These are phyloP conservation scores for Aproaerema taeniolella DNA, from an alignment of 2,888 invertebrate genomes.

Conservation along the genomic window DNA sequence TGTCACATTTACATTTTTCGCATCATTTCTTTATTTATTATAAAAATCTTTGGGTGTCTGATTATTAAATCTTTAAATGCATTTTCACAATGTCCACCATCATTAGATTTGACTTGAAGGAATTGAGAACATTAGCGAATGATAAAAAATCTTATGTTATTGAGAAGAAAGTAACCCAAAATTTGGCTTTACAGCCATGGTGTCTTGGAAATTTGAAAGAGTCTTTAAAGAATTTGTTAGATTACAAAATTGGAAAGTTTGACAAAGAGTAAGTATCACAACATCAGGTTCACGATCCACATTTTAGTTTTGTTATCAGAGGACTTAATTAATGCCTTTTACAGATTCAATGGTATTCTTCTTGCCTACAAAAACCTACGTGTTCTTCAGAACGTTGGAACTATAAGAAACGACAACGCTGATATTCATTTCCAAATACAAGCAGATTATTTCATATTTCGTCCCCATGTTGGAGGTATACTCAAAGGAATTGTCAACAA, in stretches of 20 bases:
- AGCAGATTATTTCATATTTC: slow-evolving; percentile 82
- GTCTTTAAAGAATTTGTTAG: slow-evolving; percentile 77
- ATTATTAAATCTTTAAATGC: slow-evolving; percentile 11
- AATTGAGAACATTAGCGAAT: slow-evolving; percentile 70
- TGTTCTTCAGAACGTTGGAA: slow-evolving; percentile 75
- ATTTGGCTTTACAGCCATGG: slow-evolving; percentile 79
- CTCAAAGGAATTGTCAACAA: slow-evolving; percentile 82
- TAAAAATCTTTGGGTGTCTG: neutral
- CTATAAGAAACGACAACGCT: slow-evolving; percentile 78
- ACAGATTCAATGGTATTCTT: slow-evolving; percentile 81
- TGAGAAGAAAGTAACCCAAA: slow-evolving; percentile 73
- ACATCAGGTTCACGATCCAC: neutral
- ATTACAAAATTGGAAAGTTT: slow-evolving; percentile 78
- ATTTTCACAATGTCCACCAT: slow-evolving; percentile 55
- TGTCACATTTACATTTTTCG: slow-evolving; percentile 4
- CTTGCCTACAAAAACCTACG: slow-evolving; percentile 82
- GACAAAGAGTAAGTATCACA: slow-evolving; percentile 75
- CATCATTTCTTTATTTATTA: neutral
- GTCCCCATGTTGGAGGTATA: slow-evolving; percentile 77
- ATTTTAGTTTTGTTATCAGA: neutral
- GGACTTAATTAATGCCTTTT: slow-evolving; percentile 28
- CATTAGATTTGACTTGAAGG: slow-evolving; percentile 71
- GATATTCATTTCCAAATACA: slow-evolving; percentile 81
- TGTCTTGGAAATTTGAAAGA: slow-evolving; percentile 77
- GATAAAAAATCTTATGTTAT: slow-evolving; percentile 78